phyloP scores from a whole-genome alignment of 2,888 invertebrate genomes.

The Drosophila yooni region DNA sequence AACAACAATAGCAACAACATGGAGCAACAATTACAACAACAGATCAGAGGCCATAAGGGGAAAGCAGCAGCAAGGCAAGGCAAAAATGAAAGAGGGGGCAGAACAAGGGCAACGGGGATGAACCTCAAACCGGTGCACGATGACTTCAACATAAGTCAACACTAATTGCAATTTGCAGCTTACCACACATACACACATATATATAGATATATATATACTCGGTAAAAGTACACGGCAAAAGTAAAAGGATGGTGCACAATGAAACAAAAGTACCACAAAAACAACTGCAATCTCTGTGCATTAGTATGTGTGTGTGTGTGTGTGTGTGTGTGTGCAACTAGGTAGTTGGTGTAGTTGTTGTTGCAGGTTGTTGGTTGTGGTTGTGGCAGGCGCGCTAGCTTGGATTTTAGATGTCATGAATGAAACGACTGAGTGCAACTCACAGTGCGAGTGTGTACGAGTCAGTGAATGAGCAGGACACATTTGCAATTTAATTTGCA shows the following conservation, averaged over 20 bases:
- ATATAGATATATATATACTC: background rate
- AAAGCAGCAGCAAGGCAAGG: background rate
- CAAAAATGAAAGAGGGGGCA: background rate
- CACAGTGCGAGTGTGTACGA: slow-evolving; percentile 5
- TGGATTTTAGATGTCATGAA: slow-evolving; percentile 48
- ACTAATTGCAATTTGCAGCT: slow-evolving; percentile 77
- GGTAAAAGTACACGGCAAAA: slow-evolving; percentile 36
- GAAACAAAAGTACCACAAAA: slow-evolving; percentile 48
- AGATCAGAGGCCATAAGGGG: slow-evolving; percentile 21
- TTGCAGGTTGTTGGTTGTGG: slow-evolving; percentile 36
- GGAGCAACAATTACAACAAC: slow-evolving; percentile 46
- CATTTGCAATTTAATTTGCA: slow-evolving; percentile 69
- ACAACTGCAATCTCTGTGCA: slow-evolving; percentile 45
- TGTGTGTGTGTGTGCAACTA: slow-evolving; percentile 9
- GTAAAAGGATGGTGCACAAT: slow-evolving; percentile 58
- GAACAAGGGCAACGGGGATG: slow-evolving; percentile 5
- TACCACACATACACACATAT: slow-evolving; percentile 46
- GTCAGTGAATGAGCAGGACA: slow-evolving; percentile 33
- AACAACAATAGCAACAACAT: slow-evolving; percentile 11
- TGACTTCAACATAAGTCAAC: slow-evolving; percentile 74
- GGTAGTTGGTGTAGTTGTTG: slow-evolving; percentile 28
- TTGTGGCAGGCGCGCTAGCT: slow-evolving; percentile 46
- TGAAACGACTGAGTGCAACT: slow-evolving; percentile 39
- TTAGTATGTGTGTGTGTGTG: background rate
- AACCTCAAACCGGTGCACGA: slow-evolving; percentile 54